Evolutionary conservation across 2,797 vertebrate species (phyloP), one percentile per base, ranked within the genome.

Genomic region (Sternarchorhynchus goeldii): DNA sequence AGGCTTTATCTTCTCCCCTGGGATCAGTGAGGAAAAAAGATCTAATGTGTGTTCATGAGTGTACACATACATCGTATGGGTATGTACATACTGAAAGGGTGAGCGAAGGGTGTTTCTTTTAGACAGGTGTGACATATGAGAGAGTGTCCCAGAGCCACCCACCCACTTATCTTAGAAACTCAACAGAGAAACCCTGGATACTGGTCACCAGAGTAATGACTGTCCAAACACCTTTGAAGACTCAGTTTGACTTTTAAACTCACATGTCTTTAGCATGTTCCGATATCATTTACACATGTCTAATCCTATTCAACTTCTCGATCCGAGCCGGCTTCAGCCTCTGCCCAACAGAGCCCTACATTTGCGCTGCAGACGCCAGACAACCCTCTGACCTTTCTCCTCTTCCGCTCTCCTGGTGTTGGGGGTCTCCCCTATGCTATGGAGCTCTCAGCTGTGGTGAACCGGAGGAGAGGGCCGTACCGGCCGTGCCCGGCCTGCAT

Each of bases 1-100:
- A 14, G 65, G 65, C 56, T 82, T 68, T 70, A 63, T 60, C 21
- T 82, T 74, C 78, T 62, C 69, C 65, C 50, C 64, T 5, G 32
- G 57, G 55, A 84, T 79, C 45, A 79, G 25, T 56, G 41, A 66
- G 41, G 57, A 83, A 73, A 83, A 75, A 57, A 76, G 83, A 88
- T 83, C 82, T 82, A 76, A 83, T 78, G 58, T 75, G 21, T 77
- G 57, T 74, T 29, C 14, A 20, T 77, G 62, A 34, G 34, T 69
- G 58, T 41, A n/a, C 20, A 6, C 21, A 18, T 16, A 60, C 6
- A 10, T 41, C 6, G 2, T 36, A 14, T 50, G 10, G 16, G 8
- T 12, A 50, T 14, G 3, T 50, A 50, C 14, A 2, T 50, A 12
- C 45, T 50, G 14, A 12, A 50, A 50, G 10, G 12, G 45, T 50